phyloP scores from a whole-genome alignment of 2,113 vertebrate genomes.

The Polyodon spathula region DNA sequence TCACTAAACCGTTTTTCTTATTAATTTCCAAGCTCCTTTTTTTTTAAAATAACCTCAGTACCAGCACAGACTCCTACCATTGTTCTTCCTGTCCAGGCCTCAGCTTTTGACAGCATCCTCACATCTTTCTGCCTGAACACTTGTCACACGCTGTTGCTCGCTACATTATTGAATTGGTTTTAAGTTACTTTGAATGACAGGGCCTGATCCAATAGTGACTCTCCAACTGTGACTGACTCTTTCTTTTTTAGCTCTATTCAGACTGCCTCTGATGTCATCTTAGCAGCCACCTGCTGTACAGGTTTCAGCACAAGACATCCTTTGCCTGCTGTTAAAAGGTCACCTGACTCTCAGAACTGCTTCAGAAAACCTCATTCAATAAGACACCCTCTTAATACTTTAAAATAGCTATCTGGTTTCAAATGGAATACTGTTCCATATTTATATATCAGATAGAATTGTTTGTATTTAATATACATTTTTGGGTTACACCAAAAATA shows the following conservation, averaged over 20 bases:
- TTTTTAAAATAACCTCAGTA: too few species aligned
- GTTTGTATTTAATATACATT: too few species aligned
- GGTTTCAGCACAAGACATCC: neutral
- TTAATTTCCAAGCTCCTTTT: too few species aligned
- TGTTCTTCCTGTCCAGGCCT: constrained; percentile 5
- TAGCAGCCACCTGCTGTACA: neutral
- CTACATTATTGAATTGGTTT: constrained; percentile 11
- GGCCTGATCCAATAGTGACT: constrained; percentile 1
- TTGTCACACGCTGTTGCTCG: constrained; percentile 13
- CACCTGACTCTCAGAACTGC: neutral
- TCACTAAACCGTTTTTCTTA: too few species aligned
- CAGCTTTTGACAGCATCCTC: neutral
- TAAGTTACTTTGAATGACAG: constrained; percentile 5
- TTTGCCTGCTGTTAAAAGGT: neutral
- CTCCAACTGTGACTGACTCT: constrained; percentile 12
- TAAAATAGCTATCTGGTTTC: neutral
- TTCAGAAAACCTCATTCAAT: neutral
- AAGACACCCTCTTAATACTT: neutral
- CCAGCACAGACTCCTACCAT: neutral
- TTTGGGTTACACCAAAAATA: too few species aligned
- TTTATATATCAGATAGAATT: too few species aligned
- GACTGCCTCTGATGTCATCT: constrained; percentile 10
- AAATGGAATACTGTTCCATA: neutral
- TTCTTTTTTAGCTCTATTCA: neutral
- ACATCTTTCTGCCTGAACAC: constrained; percentile 3